Evolutionary conservation across 2,797 vertebrate species (phyloP).

Genomic region (Clamator glandarius): DNA sequence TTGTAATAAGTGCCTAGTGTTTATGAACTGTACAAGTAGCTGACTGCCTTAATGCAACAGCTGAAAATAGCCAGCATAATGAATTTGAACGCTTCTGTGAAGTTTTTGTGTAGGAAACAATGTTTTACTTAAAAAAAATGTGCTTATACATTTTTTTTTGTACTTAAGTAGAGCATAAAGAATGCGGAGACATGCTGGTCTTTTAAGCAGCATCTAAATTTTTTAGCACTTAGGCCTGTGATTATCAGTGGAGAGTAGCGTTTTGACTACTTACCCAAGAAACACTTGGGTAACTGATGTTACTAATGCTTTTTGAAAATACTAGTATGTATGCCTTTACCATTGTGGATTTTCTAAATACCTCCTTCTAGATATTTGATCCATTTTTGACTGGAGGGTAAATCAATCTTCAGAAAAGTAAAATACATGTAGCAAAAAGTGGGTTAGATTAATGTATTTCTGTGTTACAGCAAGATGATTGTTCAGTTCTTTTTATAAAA

Average conservation of each 20-base stretch:
- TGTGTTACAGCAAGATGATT: background rate
- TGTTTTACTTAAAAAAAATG: too few relatives aligned
- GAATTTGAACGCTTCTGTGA: background rate
- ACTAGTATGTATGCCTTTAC: background rate
- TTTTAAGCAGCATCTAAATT: background rate
- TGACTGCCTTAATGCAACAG: background rate
- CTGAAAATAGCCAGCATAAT: background rate
- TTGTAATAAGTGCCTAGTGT: background rate
- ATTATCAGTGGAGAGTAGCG: background rate
- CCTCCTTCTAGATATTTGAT: background rate
- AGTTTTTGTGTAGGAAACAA: background rate
- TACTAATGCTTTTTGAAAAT: background rate
- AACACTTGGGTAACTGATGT: background rate
- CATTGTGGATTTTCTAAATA: background rate
- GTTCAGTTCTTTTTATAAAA: slow-evolving; percentile 9
- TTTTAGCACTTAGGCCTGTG: background rate
- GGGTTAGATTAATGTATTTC: background rate
- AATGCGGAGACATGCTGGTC: background rate
- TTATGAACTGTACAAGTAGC: background rate
- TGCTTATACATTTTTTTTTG: too few relatives aligned
- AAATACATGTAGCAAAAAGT: background rate
- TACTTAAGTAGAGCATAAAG: background rate
- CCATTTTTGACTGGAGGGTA: background rate
- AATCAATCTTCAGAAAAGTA: background rate
- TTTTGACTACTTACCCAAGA: background rate